Percentiles rank a stretch among this genome's conserved stretches.
phyloP scores from a whole-genome alignment of 2,888 invertebrate genomes.

The Sphinx pinastri region DNA sequence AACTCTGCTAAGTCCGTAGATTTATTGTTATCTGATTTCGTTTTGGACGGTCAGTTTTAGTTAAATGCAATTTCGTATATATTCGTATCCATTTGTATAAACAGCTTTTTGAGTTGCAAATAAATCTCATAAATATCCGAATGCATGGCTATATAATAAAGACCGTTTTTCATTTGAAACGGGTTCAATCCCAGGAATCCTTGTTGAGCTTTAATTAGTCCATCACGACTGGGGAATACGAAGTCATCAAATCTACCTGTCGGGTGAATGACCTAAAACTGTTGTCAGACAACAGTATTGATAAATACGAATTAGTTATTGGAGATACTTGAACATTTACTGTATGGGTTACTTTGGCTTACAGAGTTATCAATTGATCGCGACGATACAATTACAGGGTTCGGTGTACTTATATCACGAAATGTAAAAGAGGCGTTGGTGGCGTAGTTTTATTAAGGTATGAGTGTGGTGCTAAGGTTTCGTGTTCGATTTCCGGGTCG shows the following conservation, averaged over 20 bases:
- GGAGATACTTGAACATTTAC: not conserved
- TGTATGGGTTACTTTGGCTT: not conserved
- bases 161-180: not conserved
- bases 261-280: slow-evolving; percentile 8
- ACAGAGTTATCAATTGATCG: not conserved
- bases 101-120: too few species aligned
- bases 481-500: too few species aligned
- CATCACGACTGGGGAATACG: slow-evolving; percentile 8
- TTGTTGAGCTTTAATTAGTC: slow-evolving; percentile 8
- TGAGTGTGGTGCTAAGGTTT: too few species aligned
- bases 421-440: too few species aligned
- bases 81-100: too few species aligned
- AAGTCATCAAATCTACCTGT: slow-evolving; percentile 9
- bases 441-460: too few species aligned
- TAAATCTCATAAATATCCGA: too few species aligned
- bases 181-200: too few species aligned
- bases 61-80: too few species aligned
- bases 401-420: not conserved
- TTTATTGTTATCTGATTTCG: not conserved
- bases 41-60: not conserved
- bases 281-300: slow-evolving; percentile 6
- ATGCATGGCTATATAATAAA: not conserved
- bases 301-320: not conserved
- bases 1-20: not conserved
- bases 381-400: not conserved